Percentiles rank a stretch among this genome's conserved stretches.
Evolutionary conservation across 2,888 invertebrate species (phyloP).

Genomic region (Tetropium fuscum): DNA sequence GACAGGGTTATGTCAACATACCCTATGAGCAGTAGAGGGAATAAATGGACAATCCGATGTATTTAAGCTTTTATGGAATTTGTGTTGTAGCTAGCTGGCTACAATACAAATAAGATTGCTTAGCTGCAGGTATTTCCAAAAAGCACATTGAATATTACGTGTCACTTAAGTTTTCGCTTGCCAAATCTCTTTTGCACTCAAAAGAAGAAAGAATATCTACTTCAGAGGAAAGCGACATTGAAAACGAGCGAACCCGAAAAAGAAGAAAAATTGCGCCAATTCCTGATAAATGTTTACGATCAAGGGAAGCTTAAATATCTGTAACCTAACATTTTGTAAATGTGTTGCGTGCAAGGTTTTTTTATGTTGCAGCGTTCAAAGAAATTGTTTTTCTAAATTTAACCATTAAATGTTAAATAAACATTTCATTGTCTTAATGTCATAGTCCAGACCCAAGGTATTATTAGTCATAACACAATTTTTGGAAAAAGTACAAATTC

Average conservation of each 20-base stretch:
- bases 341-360: constrained; percentile 22
- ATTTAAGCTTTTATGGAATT: constrained; percentile 9
- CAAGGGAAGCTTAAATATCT: not conserved
- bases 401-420: constrained; percentile 18
- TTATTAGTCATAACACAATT: constrained; percentile 14
- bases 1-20: constrained; percentile 23
- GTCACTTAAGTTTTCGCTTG: constrained; percentile 9
- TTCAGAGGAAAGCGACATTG: not conserved
- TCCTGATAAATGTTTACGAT: constrained; percentile 6
- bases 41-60: constrained; percentile 13
- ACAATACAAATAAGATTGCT: constrained; percentile 6
- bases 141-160: constrained; percentile 7
- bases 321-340: constrained; percentile 23
- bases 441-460: constrained; percentile 15
- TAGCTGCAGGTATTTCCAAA: not conserved
- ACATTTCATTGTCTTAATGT: no score
- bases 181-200: not conserved
- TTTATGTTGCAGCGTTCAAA: constrained; percentile 21
- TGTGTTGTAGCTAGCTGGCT: constrained; percentile 5
- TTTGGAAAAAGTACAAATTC: not conserved
- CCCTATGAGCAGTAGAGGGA: not conserved
- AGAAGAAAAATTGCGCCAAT: constrained; percentile 1
- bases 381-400: constrained; percentile 14
- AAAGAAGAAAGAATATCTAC: not conserved
- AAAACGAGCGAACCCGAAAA: not conserved